Evolutionary conservation across 2,113 vertebrate species (phyloP).

Genomic region (Anser cygnoides): DNA sequence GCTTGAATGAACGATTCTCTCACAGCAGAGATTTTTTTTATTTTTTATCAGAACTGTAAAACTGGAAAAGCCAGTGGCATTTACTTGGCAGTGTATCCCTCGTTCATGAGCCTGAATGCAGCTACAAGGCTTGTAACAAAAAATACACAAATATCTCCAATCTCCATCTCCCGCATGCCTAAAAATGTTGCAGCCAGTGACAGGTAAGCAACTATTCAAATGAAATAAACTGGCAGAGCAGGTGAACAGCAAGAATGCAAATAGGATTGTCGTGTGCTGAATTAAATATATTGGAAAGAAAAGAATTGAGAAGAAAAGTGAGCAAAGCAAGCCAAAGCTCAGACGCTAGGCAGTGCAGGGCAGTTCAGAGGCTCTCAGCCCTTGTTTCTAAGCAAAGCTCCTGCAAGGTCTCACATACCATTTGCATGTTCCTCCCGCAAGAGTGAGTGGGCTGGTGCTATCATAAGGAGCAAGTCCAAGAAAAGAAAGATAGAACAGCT

Average conservation of each 20-base stretch:
- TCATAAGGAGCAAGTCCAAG: not conserved
- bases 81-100: not conserved
- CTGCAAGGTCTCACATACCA: accelerated
- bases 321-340: not conserved
- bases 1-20: not conserved
- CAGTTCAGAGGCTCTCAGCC: not conserved
- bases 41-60: slow-evolving; percentile 22
- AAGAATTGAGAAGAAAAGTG: not conserved
- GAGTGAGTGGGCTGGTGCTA: not conserved
- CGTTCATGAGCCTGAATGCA: not conserved
- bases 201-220: not conserved
- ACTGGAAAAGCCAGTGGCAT: not conserved
- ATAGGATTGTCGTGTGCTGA: accelerated
- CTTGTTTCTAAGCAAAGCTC: too few species aligned
- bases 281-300: not conserved
- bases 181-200: not conserved
- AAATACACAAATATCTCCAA: not conserved
- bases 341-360: not conserved
- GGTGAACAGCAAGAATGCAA: not conserved
- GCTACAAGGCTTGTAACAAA: not conserved
- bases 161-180: not conserved
- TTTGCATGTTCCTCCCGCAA: accelerated
- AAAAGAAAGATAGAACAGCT: not conserved
- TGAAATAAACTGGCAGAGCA: not conserved
- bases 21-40: slow-evolving; percentile 8